Conservation (phyloP, 2,797 vertebrate species). For the Crocidura indochinensis region DNA sequence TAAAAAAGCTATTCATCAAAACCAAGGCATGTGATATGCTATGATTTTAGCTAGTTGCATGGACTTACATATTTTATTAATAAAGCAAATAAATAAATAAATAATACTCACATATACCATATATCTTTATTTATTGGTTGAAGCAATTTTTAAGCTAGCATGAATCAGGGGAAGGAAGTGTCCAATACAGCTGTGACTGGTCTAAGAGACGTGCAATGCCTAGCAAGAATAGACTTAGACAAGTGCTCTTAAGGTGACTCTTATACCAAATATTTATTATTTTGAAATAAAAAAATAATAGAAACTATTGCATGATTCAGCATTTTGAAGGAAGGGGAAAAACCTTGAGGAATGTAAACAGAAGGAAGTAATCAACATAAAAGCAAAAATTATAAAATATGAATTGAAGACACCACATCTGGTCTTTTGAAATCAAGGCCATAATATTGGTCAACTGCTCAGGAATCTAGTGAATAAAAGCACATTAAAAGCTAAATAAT, state of each 20-base stretch:
- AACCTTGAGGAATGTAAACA: background rate
- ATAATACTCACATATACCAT: background rate
- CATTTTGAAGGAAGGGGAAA: background rate
- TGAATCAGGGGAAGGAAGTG: no score
- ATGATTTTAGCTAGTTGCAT: background rate
- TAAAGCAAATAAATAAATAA: conserved; percentile 50
- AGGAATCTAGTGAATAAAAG: background rate
- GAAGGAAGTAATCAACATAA: conserved; percentile 13
- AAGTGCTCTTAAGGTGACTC: no score
- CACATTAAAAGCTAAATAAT: conserved; percentile 27
- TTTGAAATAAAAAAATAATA: no score
- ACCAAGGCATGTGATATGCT: conserved; percentile 16
- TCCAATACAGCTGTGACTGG: no score
- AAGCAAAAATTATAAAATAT: background rate
- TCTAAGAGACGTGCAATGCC: no score
- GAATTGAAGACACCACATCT: background rate
- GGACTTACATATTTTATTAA: conserved; percentile 37
- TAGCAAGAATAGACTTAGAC: no score
- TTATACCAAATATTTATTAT: no score
- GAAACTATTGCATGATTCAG: no score
- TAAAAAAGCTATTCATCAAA: background rate
- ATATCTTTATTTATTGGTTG: background rate
- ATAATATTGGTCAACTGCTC: background rate
- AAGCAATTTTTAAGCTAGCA: no score
- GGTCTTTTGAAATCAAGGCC: conserved; percentile 4